These are phyloP conservation scores for Philopedon plagiatum DNA, from an alignment of 2,888 invertebrate genomes.

Conservation along the genomic window DNA sequence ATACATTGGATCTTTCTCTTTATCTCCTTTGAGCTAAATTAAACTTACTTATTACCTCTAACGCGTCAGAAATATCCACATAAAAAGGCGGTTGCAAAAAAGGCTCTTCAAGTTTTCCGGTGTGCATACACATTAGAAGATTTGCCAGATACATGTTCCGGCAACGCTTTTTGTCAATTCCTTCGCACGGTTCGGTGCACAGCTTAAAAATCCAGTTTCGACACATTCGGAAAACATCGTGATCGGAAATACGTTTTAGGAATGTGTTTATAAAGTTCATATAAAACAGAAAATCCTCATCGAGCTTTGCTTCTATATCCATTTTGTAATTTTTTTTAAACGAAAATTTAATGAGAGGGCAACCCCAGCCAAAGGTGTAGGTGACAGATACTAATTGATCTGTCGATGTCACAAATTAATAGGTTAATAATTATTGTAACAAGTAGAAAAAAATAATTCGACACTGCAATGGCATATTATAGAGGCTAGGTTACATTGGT, in stretches of 20 bases:
- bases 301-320: constrained; percentile 66
- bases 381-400: background rate
- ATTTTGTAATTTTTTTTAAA: constrained; percentile 31
- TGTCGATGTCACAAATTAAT: background rate
- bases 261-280: constrained; percentile 65
- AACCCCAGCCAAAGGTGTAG: background rate
- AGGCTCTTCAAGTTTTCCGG: constrained; percentile 64
- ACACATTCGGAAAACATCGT: constrained; percentile 56
- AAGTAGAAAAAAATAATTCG: background rate
- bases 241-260: constrained; percentile 56
- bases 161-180: constrained; percentile 64
- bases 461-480: no score
- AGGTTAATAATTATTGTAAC: background rate
- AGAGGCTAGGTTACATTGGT: no score
- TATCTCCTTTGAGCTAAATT: background rate
- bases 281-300: constrained; percentile 69
- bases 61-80: constrained; percentile 64
- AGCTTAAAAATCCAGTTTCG: constrained; percentile 67
- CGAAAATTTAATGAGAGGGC: constrained; percentile 50
- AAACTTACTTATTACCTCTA: constrained; percentile 53
- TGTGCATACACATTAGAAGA: constrained; percentile 67
- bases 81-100: constrained; percentile 64
- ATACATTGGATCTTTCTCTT: no score
- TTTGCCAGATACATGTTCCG: constrained; percentile 69
- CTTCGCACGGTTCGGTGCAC: constrained; percentile 62